Evolutionary conservation across 2,888 invertebrate genomes (phyloP), one percentile per base, ranked within the genome.

Genomic region (Eumacrocentrus americanus): DNA sequence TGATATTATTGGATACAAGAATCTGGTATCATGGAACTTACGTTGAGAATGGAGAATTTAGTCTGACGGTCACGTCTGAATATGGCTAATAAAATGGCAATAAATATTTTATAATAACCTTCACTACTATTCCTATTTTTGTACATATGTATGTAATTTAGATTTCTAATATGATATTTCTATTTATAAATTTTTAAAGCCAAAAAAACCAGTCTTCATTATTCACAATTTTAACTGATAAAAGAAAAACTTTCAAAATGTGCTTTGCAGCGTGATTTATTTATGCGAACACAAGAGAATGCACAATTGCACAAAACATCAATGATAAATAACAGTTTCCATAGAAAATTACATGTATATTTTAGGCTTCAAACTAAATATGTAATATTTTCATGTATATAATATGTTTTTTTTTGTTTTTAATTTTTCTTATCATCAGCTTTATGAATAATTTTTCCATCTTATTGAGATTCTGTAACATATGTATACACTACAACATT

Each of bases 11-110:
- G 54, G 95, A 96, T 76, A 95, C 95, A 0, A 88, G 95, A 70
- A 86, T 92, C 63, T 96, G 95, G 95, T 95, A 95, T 78, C 95
- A 95, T 79, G 88, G 91, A 53, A 95, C 95, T 35, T 88, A 85
- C 68, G 91, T 95, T 59, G 87, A 90, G 46, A 89, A 90, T 66
- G 90, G 91, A 4, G 88, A 91, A 74, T 89, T 95, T 72, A 93
- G 94, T 68, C 83, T 95, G 42, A 93, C 94, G 11, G 88, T 95
- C 61, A 94, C 95, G 70, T 95, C 95, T 0, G 95, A 95, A 80
- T 95, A 95, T 82, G 95, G 95, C 70, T 91, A 84, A 35, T 18
- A 20, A 22, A 12, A 46, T 42, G 9, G 11, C 2, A 4, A 42
- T 18, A 23, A 46, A n/a, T 23, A 9, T 46, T 4, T 12, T 23